Base-by-base conservation (phyloP, 1,140 invertebrate species). In the Cotesia glomerata region DNA sequence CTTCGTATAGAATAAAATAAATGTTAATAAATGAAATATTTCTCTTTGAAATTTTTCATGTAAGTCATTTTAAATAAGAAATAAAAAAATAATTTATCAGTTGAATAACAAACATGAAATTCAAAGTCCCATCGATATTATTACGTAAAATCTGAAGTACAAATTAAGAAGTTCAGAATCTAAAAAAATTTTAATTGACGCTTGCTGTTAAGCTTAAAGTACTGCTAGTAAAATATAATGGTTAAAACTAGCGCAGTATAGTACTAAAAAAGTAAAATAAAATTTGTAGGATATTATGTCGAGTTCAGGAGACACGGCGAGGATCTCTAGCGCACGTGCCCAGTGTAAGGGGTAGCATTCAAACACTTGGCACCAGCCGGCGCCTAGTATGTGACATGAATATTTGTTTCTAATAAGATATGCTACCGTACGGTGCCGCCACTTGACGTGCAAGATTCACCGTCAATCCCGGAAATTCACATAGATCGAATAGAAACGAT, bases 321-420 rank as follows among this genome's bases (percentile, higher is more conserved):
- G 45, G 16, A 49, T 39, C 32, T 49, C 70, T 63, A 77, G 75
- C 74, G 80, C 79, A 82, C 80, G 81, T 81, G 78, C 78, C 52
- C 14, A 78, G 74, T 76, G 72, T 77, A 76, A 39, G 64, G 77
- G 80, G 80, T 84, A 85, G 84, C 83, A 85, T 83, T 86, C 82
- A 87, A 86, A 85, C 85, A 86, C 85, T 87, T 86, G 85, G 85
- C 85, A 86, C 84, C 85, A 87, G 82, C 85, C 81, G 85, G 85
- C 76, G 79, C 84, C 83, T 70, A 79, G 80, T 86, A 85, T 87
- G 85, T 87, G 85, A 87, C 85, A 87, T 86, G 85, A 87, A 87
- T 87, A 86, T 86, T 87, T 85, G 85, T 85, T 85, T 85, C 83
- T 87, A 86, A 86, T 87, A 86, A 86, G 82, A 86, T 86, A 87